A percentile compares a stretch with the other conserved stretches of the same genome.
Conservation (phyloP, 2,113 vertebrate species). For the Phaethon lepturus region DNA sequence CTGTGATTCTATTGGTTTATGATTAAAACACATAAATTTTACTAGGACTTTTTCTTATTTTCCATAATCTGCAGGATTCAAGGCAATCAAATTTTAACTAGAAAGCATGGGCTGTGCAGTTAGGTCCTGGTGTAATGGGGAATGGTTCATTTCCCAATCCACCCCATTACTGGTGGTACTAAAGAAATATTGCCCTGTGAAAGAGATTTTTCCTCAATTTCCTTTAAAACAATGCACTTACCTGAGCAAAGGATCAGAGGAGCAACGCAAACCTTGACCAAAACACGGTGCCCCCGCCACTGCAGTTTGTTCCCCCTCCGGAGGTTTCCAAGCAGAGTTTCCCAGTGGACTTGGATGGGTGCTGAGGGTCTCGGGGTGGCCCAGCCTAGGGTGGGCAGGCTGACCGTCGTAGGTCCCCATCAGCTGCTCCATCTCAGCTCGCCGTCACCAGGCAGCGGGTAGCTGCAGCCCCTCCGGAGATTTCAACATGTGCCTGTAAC, state of each 20-base stretch:
- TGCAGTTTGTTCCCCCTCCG: background rate
- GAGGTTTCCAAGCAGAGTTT: background rate
- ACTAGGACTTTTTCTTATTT: conserved; percentile 50
- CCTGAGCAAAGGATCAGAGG: background rate
- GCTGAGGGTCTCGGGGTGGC: background rate
- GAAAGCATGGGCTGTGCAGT: background rate
- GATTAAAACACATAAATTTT: conserved; percentile 69
- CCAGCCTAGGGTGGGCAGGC: background rate
- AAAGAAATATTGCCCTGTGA: conserved; percentile 57
- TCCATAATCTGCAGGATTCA: conserved; percentile 35
- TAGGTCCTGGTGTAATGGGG: conserved; percentile 7
- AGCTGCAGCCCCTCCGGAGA: background rate
- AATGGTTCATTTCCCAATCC: background rate
- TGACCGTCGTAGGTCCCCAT: background rate
- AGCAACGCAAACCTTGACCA: background rate
- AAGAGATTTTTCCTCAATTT: conserved; percentile 25
- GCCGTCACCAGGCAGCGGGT: background rate
- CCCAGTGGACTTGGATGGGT: fast-evolving
- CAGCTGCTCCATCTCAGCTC: background rate
- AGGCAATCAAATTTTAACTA: conserved; percentile 64
- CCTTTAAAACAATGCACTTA: background rate
- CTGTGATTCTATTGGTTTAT: conserved; percentile 35
- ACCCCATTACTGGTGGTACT: conserved; percentile 33
- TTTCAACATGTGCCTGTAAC: conserved; percentile 15
- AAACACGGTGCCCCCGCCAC: background rate